These are phyloP conservation scores for Asbolus verrucosus DNA, from an alignment of 1,140 invertebrate genomes.

Conservation along the genomic window DNA sequence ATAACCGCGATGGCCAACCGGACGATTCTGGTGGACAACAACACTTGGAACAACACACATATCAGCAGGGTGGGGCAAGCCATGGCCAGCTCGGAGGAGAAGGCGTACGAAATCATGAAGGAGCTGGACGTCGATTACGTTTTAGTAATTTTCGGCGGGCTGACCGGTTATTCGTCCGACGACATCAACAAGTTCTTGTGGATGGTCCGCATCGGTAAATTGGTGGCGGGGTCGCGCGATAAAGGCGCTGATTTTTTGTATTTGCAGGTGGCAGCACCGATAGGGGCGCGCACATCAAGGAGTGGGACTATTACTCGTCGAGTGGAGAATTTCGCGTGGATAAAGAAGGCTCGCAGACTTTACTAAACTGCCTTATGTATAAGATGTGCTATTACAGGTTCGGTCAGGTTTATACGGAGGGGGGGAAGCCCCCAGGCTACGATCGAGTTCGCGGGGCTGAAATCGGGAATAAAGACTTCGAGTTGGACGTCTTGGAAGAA, in stretches of 20 bases:
- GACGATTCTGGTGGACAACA: slow-evolving; percentile 98
- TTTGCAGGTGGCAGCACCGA: slow-evolving; percentile 87
- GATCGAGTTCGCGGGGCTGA: slow-evolving; percentile 91
- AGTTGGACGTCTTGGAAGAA: slow-evolving; percentile 92
- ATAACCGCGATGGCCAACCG: slow-evolving; percentile 99
- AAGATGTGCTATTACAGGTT: slow-evolving; percentile 97
- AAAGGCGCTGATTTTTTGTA: background rate
- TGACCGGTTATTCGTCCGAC: slow-evolving; percentile 98
- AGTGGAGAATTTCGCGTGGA: slow-evolving; percentile 96
- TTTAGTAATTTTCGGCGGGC: slow-evolving; percentile 96
- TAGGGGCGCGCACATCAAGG: slow-evolving; percentile 93
- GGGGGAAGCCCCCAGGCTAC: slow-evolving; percentile 88
- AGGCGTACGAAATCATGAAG: slow-evolving; percentile 97
- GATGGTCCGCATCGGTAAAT: slow-evolving; percentile 94
- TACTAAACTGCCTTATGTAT: slow-evolving; percentile 96
- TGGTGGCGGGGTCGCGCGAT: background rate
- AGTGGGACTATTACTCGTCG: slow-evolving; percentile 95
- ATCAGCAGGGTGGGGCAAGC: slow-evolving; percentile 94
- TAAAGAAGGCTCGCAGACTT: slow-evolving; percentile 85
- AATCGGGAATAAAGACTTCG: slow-evolving; percentile 96
- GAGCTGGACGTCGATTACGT: slow-evolving; percentile 98
- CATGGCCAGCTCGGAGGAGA: slow-evolving; percentile 96
- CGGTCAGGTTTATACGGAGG: slow-evolving; percentile 94
- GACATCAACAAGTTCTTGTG: slow-evolving; percentile 99
- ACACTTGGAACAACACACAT: slow-evolving; percentile 99